These are phyloP conservation scores for Desoria tigrina DNA, from an alignment of 2,888 invertebrate genomes.

Conservation along the genomic window DNA sequence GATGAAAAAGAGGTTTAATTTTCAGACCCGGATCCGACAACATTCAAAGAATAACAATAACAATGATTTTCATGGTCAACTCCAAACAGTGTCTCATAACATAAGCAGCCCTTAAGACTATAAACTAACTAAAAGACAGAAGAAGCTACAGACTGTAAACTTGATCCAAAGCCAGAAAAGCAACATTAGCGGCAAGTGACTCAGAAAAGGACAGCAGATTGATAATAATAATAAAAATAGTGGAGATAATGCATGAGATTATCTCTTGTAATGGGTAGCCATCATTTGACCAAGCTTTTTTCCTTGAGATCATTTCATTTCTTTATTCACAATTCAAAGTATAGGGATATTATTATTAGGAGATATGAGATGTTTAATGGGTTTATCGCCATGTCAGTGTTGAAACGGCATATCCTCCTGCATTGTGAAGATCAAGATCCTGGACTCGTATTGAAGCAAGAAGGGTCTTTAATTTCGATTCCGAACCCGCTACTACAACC, in stretches of 20 bases:
- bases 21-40: conserved; percentile 20
- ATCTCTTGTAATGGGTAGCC: conserved; percentile 7
- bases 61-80: conserved; percentile 24
- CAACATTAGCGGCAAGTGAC: not conserved
- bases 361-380: too few relatives aligned
- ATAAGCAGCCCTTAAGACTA: not conserved
- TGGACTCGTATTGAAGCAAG: too few relatives aligned
- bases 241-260: conserved; percentile 4
- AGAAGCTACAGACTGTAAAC: too few relatives aligned
- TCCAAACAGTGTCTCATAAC: not conserved
- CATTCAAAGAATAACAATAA: conserved; percentile 26
- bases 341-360: too few relatives aligned
- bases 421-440: too few relatives aligned
- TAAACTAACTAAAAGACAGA: too few relatives aligned
- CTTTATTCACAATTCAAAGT: not conserved
- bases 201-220: conserved; percentile 3
- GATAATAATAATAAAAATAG: conserved; percentile 5
- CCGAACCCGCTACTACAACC: too few relatives aligned
- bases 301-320: not conserved
- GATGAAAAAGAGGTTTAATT: conserved; percentile 18
- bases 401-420: too few relatives aligned
- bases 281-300: not conserved
- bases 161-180: too few relatives aligned
- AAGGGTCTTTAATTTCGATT: too few relatives aligned
- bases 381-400: too few relatives aligned